phyloP scores from a whole-genome alignment of 2,797 vertebrate species.

The Sternarchorhynchus goeldii region DNA sequence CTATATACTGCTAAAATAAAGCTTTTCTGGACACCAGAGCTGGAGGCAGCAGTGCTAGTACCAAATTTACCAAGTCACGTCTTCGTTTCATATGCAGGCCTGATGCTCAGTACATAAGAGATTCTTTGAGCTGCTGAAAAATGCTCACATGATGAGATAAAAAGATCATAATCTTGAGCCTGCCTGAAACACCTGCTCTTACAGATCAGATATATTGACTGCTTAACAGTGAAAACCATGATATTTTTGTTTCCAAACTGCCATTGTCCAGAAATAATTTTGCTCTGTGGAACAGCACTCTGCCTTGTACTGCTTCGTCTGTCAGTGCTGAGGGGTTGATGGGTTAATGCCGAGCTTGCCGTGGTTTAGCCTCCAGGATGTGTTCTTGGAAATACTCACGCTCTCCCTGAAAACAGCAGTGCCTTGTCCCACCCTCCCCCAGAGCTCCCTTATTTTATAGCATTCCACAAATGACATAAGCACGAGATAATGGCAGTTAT shows the following conservation, averaged over 20 bases:
- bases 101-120: too few species aligned
- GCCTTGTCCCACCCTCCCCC: neutral
- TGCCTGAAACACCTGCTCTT: neutral
- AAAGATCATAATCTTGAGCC: neutral
- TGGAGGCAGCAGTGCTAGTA: too few species aligned
- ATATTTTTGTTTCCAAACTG: neutral
- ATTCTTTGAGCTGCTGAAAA: neutral
- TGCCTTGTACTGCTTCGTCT: neutral
- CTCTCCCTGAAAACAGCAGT: neutral
- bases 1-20: too few species aligned
- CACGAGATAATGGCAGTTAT: neutral
- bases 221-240: neutral
- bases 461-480: neutral
- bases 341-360: neutral
- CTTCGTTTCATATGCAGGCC: too few species aligned
- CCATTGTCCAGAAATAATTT: neutral
- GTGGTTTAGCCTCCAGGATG: neutral
- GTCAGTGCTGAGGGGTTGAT: slow-evolving; percentile 1
- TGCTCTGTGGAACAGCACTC: neutral
- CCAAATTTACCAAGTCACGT: too few species aligned
- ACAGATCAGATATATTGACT: too few species aligned
- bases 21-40: too few species aligned
- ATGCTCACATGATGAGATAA: neutral
- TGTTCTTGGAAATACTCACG: slow-evolving; percentile 6
- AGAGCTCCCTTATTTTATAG: neutral